Base-by-base conservation (phyloP, 1,140 invertebrate species). In the Papilio helenus region DNA sequence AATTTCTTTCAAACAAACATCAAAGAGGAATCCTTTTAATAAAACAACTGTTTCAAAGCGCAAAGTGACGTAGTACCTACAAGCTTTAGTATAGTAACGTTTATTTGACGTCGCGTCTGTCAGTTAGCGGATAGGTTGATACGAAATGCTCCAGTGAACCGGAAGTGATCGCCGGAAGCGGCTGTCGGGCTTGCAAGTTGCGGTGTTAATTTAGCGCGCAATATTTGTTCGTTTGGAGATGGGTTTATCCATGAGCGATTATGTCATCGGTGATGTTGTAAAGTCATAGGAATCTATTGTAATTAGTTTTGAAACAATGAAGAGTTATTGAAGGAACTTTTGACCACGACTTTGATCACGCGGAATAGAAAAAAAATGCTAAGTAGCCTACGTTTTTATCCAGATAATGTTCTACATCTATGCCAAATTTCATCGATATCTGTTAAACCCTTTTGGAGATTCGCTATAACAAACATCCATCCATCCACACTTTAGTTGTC, bases 101-200 rank as follows among this genome's bases (percentile, higher is more conserved):
- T 74, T 74, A 74, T 74, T 49, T 74, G 44, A 74, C 44, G 42
- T 44, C 72, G 44, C 72, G 72, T 49, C 72, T 74, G 85, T 86
- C 86, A 89, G 81, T 81, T 84, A 61, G 51, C 9, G 80, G 80
- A 82, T 86, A 85, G 84, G 84, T 87, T 84, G 83, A 88, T 87
- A 85, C 84, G 82, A 83, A 82, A 79, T 81, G 83, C 79, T 80
- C 83, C 83, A 81, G 61, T 86, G 82, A 83, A 82, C 85, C 87
- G 87, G 87, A 88, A 85, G 80, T 49, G 76, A 83, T 79, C 82
- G 80, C 76, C 83, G 86, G 82, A 83, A 86, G 87, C 84, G 79
- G 77, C 76, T 79, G 82, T 18, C 72, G 82, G 39, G 55, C 80
- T 80, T 81, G 77, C 84, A 82, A 83, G 82, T 79, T 82, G 72